Evolutionary conservation across 2,888 invertebrate species (phyloP), one percentile per base, ranked within the genome.

Genomic region (Tenthredo notha): DNA sequence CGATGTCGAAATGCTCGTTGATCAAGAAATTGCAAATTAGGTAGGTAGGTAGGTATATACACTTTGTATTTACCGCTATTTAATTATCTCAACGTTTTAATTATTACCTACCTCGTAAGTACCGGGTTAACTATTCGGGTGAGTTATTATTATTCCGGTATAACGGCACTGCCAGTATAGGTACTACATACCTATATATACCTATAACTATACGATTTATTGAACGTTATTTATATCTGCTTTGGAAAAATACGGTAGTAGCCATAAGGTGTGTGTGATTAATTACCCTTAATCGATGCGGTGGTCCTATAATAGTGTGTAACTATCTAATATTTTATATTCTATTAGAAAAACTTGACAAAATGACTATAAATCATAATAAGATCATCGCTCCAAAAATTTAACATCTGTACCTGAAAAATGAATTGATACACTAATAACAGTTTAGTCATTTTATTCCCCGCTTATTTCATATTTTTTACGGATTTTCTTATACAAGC

Each of bases 41-140:
- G 18, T 54, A 54, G 54, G 1, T 54, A n/a, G n/a, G n/a, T n/a
- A n/a, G n/a, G n/a, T 1, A 6, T n/a, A 7, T 54, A 80, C 58
- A 65, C 65, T 80, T 65, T 65, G 61, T 65, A 40, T 61, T 12
- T 33, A 80, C 58, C 65, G 80, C 61, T 80, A 58, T 61, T 80
- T 80, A 80, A 80, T 80, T 80, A 80, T 37, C 37, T 80, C 72
- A 43, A 10, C 61, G 9, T 80, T 18, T 37, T 80, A 80, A 61
- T 58, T 80, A 54, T 29, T 50, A 54, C 77, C 47, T 25, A 29
- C 54, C 77, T 77, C 29, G 67, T 33, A 67, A 77, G 50, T 74
- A 77, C 25, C 3, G 29, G 77, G 15, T 18, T 15, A 67, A 67
- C 67, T 33, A 67, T 67, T 67, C 67, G 29, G 33, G 3, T 33